These are phyloP conservation scores for Ceyx melanurus DNA, from an alignment of 2,113 vertebrate genomes.

Conservation along the genomic window DNA sequence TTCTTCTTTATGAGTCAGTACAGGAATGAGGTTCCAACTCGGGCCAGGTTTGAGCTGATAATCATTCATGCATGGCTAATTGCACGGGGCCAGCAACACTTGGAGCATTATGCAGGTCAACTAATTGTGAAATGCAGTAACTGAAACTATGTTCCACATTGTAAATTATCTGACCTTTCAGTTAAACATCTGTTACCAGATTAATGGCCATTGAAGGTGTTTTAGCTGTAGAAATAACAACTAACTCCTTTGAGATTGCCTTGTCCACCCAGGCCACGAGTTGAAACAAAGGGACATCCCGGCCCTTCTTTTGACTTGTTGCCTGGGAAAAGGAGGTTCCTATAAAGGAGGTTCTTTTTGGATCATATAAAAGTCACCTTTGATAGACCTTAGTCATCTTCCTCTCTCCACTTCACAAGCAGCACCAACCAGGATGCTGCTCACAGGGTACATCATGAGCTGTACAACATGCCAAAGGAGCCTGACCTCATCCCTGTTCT, in stretches of 20 bases:
- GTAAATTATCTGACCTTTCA: constrained; percentile 30
- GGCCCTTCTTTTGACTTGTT: no score
- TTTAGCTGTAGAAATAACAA: background rate
- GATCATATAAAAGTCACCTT: background rate
- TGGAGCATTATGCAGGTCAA: background rate
- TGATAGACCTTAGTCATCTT: background rate
- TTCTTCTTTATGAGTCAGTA: background rate
- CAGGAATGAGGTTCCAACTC: background rate
- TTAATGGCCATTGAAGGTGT: background rate
- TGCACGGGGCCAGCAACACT: background rate
- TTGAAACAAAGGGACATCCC: no score
- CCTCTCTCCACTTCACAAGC: background rate
- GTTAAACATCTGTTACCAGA: background rate
- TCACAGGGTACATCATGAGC: background rate
- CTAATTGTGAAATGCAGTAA: background rate
- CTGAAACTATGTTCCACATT: background rate
- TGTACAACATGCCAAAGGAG: background rate
- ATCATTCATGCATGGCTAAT: background rate
- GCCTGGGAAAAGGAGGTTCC: no score
- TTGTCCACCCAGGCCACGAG: background rate
- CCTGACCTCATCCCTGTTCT: background rate
- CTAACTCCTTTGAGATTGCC: background rate
- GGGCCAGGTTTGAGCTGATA: background rate
- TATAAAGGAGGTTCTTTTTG: background rate
- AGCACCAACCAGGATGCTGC: background rate